A percentile compares a stretch with the other conserved stretches of the same genome.
Conservation (phyloP, 2,113 vertebrate species). For the Polypterus bichir region DNA sequence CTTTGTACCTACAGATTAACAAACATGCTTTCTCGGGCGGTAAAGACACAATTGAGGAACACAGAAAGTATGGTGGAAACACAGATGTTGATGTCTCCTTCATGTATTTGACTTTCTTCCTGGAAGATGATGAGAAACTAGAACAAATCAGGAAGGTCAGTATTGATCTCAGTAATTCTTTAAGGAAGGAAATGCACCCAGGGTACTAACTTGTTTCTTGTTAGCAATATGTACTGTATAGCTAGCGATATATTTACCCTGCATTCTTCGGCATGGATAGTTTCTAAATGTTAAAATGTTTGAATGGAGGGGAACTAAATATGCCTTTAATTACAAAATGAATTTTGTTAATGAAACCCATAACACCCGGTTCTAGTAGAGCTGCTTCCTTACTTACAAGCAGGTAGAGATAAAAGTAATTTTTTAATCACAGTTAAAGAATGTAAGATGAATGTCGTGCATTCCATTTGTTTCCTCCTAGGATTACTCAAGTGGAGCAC, state of each 20-base stretch:
- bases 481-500: slow-evolving; percentile 80
- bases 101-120: slow-evolving; percentile 95
- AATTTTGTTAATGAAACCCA: background rate
- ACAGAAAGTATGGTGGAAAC: slow-evolving; percentile 77
- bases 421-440: too few relatives aligned
- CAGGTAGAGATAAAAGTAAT: too few relatives aligned
- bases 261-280: too few relatives aligned
- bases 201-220: background rate
- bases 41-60: slow-evolving; percentile 86
- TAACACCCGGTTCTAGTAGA: too few relatives aligned
- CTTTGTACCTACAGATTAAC: slow-evolving; percentile 59
- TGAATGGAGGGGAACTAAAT: background rate
- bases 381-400: too few relatives aligned
- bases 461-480: slow-evolving; percentile 29
- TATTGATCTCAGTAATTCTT: background rate
- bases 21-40: slow-evolving; percentile 94
- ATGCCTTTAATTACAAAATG: background rate
- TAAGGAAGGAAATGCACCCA: background rate
- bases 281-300: background rate
- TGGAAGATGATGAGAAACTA: slow-evolving; percentile 82
- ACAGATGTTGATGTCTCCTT: slow-evolving; percentile 86
- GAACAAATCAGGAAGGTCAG: slow-evolving; percentile 81
- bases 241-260: background rate
- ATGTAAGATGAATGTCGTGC: background rate
- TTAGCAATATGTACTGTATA: background rate